Conservation (phyloP, 2,113 vertebrate species). For the Ciconia maguari region DNA sequence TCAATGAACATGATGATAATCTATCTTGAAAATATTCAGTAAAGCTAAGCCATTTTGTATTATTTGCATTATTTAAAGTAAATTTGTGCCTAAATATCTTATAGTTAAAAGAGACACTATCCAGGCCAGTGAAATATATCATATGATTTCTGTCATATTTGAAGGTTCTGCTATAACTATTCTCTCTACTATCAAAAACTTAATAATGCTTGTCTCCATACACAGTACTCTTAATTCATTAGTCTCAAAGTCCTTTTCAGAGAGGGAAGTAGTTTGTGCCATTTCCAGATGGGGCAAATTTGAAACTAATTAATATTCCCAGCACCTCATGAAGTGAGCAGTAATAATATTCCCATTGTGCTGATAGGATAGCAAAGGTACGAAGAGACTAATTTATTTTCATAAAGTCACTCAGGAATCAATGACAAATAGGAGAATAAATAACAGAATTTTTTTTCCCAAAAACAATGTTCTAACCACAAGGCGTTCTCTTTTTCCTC, state of each 20-base stretch:
- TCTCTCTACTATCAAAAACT: background rate
- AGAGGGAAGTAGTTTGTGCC: background rate
- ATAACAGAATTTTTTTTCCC: background rate
- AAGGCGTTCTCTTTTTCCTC: background rate
- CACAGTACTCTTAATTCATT: background rate
- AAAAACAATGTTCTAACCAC: background rate
- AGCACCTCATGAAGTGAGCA: background rate
- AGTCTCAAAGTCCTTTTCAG: background rate
- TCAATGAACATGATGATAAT: background rate
- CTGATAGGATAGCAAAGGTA: background rate
- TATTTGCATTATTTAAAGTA: background rate
- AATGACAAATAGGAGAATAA: background rate
- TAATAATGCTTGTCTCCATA: background rate
- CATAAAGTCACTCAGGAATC: background rate
- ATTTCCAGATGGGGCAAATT: background rate
- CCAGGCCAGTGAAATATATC: background rate
- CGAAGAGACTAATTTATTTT: background rate
- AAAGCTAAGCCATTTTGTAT: background rate
- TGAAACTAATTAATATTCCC: background rate
- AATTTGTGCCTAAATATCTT: background rate
- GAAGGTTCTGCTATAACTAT: background rate
- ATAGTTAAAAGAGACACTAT: background rate
- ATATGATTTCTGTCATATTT: background rate
- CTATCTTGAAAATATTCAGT: background rate
- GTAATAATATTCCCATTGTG: background rate